Evolutionary conservation across 2,113 vertebrate species (phyloP).

Genomic region (Tachysurus fulvidraco): DNA sequence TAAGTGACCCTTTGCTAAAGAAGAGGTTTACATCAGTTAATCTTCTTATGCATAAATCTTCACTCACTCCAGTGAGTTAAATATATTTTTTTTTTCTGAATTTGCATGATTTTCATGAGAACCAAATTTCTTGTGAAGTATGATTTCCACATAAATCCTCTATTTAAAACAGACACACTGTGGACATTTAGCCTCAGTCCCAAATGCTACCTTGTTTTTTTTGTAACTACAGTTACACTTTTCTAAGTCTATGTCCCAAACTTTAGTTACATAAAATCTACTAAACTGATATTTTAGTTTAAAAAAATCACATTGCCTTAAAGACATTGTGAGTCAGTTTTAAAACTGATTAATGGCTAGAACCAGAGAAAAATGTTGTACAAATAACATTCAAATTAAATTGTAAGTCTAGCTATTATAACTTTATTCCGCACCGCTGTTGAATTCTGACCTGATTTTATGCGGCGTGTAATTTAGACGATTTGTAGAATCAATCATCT

Average conservation of each 20-base stretch:
- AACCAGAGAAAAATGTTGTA: not conserved
- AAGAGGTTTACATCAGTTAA: not conserved
- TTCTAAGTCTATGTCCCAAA: not conserved
- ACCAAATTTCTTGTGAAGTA: not conserved
- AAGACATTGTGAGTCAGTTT: not conserved
- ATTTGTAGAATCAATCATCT: not conserved
- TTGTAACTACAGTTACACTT: not conserved
- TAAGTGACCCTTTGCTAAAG: not conserved
- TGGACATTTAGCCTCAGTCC: not conserved
- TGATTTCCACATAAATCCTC: not conserved
- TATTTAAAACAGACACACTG: not conserved
- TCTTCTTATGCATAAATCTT: not conserved
- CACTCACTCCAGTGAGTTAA: not conserved
- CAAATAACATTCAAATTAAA: not conserved
- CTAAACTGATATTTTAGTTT: not conserved
- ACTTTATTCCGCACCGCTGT: not conserved
- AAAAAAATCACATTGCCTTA: not conserved
- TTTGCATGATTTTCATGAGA: not conserved
- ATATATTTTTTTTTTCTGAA: not conserved
- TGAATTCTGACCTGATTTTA: not conserved
- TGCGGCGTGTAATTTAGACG: not conserved
- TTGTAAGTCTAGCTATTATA: not conserved
- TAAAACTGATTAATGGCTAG: not conserved
- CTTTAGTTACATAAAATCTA: not conserved
- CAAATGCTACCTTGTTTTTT: not conserved